phyloP scores from a whole-genome alignment of 2,113 vertebrate genomes.

The Xiphorhynchus elegans region DNA sequence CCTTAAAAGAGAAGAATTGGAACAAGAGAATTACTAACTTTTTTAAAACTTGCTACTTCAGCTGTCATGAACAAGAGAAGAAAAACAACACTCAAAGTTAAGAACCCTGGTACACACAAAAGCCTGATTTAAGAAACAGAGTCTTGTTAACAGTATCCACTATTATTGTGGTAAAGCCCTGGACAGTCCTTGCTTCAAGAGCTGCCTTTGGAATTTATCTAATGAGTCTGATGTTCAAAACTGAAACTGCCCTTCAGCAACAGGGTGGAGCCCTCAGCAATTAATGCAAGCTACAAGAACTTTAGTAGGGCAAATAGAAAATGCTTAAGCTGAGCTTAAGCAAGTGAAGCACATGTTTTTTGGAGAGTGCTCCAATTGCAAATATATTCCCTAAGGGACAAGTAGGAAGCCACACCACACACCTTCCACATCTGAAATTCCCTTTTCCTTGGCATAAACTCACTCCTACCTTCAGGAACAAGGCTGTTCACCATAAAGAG shows the following conservation, averaged over 20 bases:
- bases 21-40: neutral
- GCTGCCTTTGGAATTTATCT: neutral
- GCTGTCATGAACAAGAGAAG: neutral
- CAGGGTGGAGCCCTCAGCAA: neutral
- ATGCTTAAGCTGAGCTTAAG: neutral
- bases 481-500: neutral
- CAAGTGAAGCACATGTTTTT: neutral
- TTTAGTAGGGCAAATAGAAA: neutral
- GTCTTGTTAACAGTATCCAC: neutral
- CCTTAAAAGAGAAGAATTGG: neutral
- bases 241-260: neutral
- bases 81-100: neutral
- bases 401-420: neutral
- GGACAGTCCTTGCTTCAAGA: neutral
- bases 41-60: neutral
- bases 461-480: neutral
- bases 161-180: neutral
- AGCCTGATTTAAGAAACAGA: neutral
- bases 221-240: neutral
- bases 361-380: neutral
- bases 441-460: neutral
- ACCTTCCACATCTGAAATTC: neutral
- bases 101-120: neutral
- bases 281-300: neutral
- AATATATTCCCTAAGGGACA: neutral